phyloP scores from a whole-genome alignment of 2,113 vertebrate genomes.

The Oryctolagus cuniculus region mOryCun1.1 NC_091442.1:66240501-66241000 shows the following conservation, averaged over 20 bases:
- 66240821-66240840: too few species aligned
- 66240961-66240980: neutral
- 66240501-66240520: neutral
- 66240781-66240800: neutral
- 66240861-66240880: neutral
- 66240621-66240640: neutral
- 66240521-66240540: neutral
- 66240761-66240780: too few species aligned
- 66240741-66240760: too few species aligned
- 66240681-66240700: neutral
- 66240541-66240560: neutral
- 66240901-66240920: neutral
- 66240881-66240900: neutral
- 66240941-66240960: neutral
- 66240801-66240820: neutral
- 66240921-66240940: neutral
- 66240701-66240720: neutral
- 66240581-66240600: neutral
- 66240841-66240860: neutral
- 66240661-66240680: neutral
- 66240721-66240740: neutral
- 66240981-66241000: neutral
- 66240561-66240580: neutral
- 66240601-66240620: neutral
- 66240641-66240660: neutral